Percentiles rank a stretch among this genome's conserved stretches.
These are phyloP conservation scores for Sebastes matsubarae DNA, from an alignment of 2,797 vertebrate species.

Conservation along the genomic window DNA sequence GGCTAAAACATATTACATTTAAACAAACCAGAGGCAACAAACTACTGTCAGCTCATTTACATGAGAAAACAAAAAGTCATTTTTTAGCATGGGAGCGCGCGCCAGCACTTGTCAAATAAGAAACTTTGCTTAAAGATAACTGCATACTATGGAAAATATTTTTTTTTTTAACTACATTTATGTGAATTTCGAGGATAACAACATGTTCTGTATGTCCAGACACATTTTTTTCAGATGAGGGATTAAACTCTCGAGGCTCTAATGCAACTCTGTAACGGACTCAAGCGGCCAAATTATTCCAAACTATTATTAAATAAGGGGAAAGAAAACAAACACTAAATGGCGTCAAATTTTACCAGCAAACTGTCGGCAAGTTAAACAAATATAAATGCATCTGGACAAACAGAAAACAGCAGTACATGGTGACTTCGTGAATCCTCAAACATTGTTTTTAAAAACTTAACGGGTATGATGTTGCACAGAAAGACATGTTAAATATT, in stretches of 20 bases:
- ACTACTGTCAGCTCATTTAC: slow-evolving; percentile 4
- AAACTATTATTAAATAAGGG: not conserved
- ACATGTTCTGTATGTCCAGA: slow-evolving; percentile 73
- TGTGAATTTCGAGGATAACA: not conserved
- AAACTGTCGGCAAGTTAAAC: not conserved
- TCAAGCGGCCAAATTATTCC: not conserved
- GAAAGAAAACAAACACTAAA: not conserved
- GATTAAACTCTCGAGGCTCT: not conserved
- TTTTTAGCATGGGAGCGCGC: slow-evolving; percentile 31
- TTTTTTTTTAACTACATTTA: not conserved
- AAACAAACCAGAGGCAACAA: slow-evolving; percentile 29
- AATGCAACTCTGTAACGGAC: not conserved
- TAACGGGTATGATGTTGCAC: slow-evolving; percentile 34
- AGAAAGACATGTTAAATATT: slow-evolving; percentile 38
- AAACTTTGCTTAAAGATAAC: slow-evolving; percentile 15
- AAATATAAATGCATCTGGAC: slow-evolving; percentile 64
- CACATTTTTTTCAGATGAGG: slow-evolving; percentile 22
- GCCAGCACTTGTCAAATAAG: slow-evolving; percentile 10
- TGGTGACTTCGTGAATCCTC: not conserved
- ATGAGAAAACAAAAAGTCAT: slow-evolving; percentile 5
- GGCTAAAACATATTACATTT: not conserved
- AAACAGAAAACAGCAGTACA: slow-evolving; percentile 60
- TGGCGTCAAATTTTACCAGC: not conserved
- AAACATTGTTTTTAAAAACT: slow-evolving; percentile 4
- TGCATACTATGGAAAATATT: not conserved